A percentile compares a stretch with the other conserved stretches of the same genome.
Conservation (phyloP, 2,113 vertebrate genomes). For the Takifugu bimaculatus region DNA sequence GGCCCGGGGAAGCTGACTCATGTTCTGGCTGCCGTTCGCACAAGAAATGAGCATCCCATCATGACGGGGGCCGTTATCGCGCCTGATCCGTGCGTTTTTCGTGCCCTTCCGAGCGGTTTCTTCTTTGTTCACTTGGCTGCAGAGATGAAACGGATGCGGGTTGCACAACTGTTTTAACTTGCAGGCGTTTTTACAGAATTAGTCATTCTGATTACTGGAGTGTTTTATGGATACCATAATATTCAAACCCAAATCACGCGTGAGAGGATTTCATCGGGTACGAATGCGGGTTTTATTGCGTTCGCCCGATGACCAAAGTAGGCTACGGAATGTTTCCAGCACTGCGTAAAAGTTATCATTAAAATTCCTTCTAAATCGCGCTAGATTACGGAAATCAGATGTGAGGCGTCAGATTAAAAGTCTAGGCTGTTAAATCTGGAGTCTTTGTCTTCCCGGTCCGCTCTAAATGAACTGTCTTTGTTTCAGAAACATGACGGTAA, state of each 20-base stretch:
- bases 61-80: not conserved
- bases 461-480: constrained; percentile 34
- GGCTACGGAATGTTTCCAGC: not conserved
- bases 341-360: constrained; percentile 12
- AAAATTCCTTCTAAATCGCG: not conserved
- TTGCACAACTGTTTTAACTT: too few species aligned
- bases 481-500: constrained; percentile 12
- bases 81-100: too few species aligned
- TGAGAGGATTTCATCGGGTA: not conserved
- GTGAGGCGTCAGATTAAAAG: not conserved
- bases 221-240: too few species aligned
- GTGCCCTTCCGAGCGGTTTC: too few species aligned
- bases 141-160: too few species aligned
- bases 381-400: not conserved
- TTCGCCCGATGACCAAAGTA: not conserved
- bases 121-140: too few species aligned
- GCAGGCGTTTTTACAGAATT: too few species aligned
- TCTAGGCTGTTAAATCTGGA: not conserved
- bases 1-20: constrained; percentile 10
- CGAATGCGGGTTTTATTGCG: not conserved
- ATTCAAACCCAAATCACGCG: too few species aligned
- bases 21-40: not conserved
- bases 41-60: not conserved
- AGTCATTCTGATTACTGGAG: too few species aligned
- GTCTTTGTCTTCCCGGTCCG: not conserved